Evolutionary conservation across 2,888 invertebrate genomes (phyloP).

Genomic region (Melolontha melolontha): DNA sequence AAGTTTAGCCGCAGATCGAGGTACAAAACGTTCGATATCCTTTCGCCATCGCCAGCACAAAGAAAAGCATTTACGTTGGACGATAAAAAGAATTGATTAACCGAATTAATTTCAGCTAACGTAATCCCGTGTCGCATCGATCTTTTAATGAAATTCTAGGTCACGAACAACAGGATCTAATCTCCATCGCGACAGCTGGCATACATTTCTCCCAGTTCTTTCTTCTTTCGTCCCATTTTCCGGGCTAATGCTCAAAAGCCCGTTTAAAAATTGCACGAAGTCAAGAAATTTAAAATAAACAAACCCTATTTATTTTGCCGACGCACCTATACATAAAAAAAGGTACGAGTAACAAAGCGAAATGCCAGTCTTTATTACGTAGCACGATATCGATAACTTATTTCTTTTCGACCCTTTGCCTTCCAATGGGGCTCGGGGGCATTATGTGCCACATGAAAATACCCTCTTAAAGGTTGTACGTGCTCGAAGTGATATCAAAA

Average conservation of each 20-base stretch:
- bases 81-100: constrained; percentile 42
- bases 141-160: constrained; percentile 50
- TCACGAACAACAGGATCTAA: constrained; percentile 50
- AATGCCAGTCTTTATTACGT: constrained; percentile 33
- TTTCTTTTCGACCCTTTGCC: constrained; percentile 47
- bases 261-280: constrained; percentile 30
- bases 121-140: constrained; percentile 48
- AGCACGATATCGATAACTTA: constrained; percentile 45
- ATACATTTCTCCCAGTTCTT: constrained; percentile 32
- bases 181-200: constrained; percentile 48
- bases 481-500: constrained; percentile 49
- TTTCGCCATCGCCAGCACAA: neutral
- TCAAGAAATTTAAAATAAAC: constrained; percentile 37
- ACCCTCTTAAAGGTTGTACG: constrained; percentile 50
- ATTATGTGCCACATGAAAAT: constrained; percentile 47
- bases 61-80: constrained; percentile 2
- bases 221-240: constrained; percentile 17
- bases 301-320: constrained; percentile 29
- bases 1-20: neutral
- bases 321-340: neutral
- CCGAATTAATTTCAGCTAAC: constrained; percentile 46
- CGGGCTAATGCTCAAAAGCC: constrained; percentile 23
- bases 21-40: constrained; percentile 8
- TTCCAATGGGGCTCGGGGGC: constrained; percentile 46
- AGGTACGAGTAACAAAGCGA: constrained; percentile 26